phyloP scores from a whole-genome alignment of 2,113 vertebrate genomes.

The Eira barbara region DNA sequence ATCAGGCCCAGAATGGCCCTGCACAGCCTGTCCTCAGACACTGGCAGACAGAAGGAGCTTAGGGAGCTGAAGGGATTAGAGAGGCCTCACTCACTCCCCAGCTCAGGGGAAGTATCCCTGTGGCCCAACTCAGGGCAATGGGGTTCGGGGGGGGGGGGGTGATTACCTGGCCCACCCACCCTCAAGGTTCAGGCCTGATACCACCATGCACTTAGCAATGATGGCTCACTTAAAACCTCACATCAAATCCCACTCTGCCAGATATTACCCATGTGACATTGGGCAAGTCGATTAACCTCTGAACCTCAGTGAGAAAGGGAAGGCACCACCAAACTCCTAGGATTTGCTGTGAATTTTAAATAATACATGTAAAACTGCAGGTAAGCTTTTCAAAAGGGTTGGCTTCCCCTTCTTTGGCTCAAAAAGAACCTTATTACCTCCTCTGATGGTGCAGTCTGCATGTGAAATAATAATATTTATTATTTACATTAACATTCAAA shows the following conservation, averaged over 20 bases:
- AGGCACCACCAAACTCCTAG: neutral
- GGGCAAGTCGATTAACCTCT: neutral
- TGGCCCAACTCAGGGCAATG: neutral
- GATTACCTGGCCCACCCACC: neutral
- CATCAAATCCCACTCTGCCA: neutral
- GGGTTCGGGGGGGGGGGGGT: neutral
- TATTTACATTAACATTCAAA: neutral
- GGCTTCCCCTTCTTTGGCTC: neutral
- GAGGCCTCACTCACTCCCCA: constrained; percentile 21
- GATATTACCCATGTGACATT: neutral
- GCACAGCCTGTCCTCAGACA: neutral
- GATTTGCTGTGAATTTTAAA: constrained; percentile 10
- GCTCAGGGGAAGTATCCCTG: neutral
- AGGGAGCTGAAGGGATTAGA: constrained; percentile 70
- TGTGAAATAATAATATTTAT: neutral
- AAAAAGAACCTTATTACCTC: neutral
- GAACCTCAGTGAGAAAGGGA: neutral
- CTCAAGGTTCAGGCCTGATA: neutral
- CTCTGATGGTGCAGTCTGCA: neutral
- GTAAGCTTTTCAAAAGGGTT: neutral
- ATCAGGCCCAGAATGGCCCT: neutral
- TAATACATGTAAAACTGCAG: neutral
- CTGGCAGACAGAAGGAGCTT: constrained; percentile 66
- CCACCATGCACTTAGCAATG: neutral
- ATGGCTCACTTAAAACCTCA: constrained; percentile 32